phyloP scores from a whole-genome alignment of 2,888 invertebrate species.

The Sepioteuthis lessoniana region DNA sequence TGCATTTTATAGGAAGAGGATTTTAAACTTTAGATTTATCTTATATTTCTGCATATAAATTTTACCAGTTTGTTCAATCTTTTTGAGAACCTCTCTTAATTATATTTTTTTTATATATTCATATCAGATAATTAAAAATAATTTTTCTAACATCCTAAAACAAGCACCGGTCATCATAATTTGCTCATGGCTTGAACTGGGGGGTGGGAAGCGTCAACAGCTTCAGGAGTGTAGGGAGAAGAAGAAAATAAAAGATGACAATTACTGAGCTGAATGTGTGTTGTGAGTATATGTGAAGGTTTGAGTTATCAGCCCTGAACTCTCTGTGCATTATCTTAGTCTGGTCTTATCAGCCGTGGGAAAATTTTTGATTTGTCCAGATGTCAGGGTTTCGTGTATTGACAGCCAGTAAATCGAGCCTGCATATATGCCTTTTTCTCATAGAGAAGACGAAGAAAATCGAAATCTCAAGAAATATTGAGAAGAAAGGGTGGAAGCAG shows the following conservation, averaged over 20 bases:
- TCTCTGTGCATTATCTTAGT: constrained; percentile 42
- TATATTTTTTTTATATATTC: too few species aligned
- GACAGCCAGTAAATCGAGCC: constrained; percentile 41
- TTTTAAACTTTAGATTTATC: not conserved
- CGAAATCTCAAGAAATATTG: constrained; percentile 35
- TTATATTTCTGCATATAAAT: not conserved
- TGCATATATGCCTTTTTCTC: constrained; percentile 46
- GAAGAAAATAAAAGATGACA: not conserved
- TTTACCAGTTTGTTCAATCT: not conserved
- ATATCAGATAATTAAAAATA: too few species aligned
- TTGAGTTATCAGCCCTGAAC: constrained; percentile 37
- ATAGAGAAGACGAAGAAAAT: not conserved
- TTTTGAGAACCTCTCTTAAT: not conserved
- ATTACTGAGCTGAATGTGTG: not conserved
- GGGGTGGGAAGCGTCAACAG: not conserved
- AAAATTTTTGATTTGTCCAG: constrained; percentile 40
- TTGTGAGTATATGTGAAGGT: constrained; percentile 35
- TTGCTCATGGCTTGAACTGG: not conserved
- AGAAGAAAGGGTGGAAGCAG: not conserved
- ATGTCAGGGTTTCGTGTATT: constrained; percentile 46
- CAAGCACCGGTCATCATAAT: not conserved
- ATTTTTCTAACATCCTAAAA: too few species aligned
- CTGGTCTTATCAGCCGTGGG: constrained; percentile 49
- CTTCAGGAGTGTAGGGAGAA: not conserved
- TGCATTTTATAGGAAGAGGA: not conserved